Evolutionary conservation across 2,113 vertebrate species (phyloP).

Genomic region (Dendrocopos noguchii): DNA sequence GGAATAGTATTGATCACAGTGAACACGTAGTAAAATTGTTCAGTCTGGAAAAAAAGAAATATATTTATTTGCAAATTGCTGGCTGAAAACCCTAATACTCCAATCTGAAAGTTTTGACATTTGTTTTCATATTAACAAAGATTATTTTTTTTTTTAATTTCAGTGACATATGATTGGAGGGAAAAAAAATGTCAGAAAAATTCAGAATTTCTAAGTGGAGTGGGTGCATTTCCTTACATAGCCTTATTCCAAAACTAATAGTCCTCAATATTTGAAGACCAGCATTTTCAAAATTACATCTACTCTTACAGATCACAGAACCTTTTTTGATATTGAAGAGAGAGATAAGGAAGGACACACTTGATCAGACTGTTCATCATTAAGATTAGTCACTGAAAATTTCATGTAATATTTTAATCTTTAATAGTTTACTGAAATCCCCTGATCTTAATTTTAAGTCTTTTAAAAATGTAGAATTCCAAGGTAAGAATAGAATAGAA

Average conservation of each 20-base stretch:
- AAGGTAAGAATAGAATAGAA: background rate
- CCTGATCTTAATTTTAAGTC: background rate
- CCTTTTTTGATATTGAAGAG: background rate
- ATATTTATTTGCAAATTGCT: background rate
- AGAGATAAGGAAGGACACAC: background rate
- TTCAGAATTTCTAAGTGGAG: background rate
- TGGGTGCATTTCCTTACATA: background rate
- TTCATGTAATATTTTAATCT: background rate
- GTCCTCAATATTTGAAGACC: background rate
- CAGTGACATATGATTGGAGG: background rate
- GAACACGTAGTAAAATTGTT: background rate
- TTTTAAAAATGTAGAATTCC: background rate
- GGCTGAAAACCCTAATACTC: background rate
- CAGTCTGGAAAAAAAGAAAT: background rate
- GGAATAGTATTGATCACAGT: background rate
- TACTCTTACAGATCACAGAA: background rate
- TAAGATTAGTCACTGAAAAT: background rate
- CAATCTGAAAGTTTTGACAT: background rate
- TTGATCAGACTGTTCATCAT: background rate
- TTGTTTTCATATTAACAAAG: background rate
- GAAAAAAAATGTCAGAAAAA: background rate
- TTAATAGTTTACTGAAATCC: background rate
- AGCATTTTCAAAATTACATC: background rate
- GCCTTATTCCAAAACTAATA: background rate
- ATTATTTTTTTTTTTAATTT: background rate